These are phyloP conservation scores for Aldabrachelys gigantea DNA, from an alignment of 2,113 vertebrate species.

Conservation along the genomic window DNA sequence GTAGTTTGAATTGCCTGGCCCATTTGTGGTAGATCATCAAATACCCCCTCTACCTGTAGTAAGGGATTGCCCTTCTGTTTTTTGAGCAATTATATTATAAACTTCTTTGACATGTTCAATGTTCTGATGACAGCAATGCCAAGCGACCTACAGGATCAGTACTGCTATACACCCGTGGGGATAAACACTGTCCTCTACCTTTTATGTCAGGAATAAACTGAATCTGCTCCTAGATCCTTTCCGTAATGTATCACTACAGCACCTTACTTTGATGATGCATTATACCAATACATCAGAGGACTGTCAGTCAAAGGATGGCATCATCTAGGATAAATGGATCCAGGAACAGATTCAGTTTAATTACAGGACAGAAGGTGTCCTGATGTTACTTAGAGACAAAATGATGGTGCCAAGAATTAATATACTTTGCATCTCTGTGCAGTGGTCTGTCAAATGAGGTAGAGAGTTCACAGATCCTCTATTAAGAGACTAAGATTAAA, in stretches of 20 bases:
- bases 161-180: neutral
- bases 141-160: accelerated
- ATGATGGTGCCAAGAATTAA: constrained; percentile 30
- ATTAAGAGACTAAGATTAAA: constrained; percentile 41
- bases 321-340: constrained; percentile 13
- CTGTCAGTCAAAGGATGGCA: constrained; percentile 28
- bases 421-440: constrained; percentile 37
- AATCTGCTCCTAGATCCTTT: neutral
- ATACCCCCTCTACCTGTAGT: neutral
- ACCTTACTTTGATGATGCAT: neutral
- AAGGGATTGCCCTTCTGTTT: accelerated
- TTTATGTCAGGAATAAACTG: neutral
- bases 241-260: neutral
- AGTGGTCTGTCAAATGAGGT: constrained; percentile 46
- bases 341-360: constrained; percentile 56
- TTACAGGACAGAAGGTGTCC: constrained; percentile 54
- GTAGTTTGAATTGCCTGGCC: neutral
- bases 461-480: constrained; percentile 33
- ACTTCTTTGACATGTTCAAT: neutral
- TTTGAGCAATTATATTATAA: neutral
- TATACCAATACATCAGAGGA: neutral
- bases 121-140: neutral
- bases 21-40: neutral
- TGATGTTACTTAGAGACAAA: constrained; percentile 51
- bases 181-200: neutral